Evolutionary conservation across 2,888 invertebrate species (phyloP), one percentile per base, ranked within the genome.

Genomic region (Agriotes lineatus): DNA sequence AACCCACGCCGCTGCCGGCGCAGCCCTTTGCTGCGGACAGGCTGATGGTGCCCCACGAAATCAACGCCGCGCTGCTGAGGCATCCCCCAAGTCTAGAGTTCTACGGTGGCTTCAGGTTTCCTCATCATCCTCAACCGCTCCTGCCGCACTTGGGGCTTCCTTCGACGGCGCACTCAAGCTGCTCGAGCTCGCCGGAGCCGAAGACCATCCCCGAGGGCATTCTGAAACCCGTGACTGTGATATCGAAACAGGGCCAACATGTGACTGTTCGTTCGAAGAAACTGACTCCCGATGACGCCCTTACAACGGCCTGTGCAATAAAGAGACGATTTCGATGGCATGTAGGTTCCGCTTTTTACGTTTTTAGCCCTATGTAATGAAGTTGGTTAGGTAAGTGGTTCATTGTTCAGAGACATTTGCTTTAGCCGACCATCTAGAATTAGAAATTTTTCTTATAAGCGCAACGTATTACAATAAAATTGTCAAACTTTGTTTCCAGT

Each of bases 1-100:
- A 87, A 76, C 87, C 88, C 76, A 87, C 88, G 71, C 86, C 85
- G 80, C 86, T 84, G 80, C 85, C 84, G 22, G 87, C 86, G 50
- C 85, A 74, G 67, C 74, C 81, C 1, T 86, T 86, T 72, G 80
- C 78, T 59, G 74, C 84, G 76, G 85, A 85, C 54, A 77, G 85
- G 52, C 71, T 85, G 6, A 71, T 85, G 42, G 80, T 75, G 25
- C 79, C 69, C 63, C 79, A 81, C 54, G 85, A 80, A 25, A 80
- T 81, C 82, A 25, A 25, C 7, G 25, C 25, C 25, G 25, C 25
- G 3, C 7, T 25, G 77, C 86, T 69, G 82, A 86, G 63, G 82
- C 87, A 70, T 84, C 86, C 70, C 82, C 86, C 84, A 1, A 74
- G 84, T 81, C 84, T 87, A 74, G 87, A 88, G 59, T 82, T 87